phyloP scores from a whole-genome alignment of 2,797 vertebrate species.

The Etheostoma perlongum region DNA sequence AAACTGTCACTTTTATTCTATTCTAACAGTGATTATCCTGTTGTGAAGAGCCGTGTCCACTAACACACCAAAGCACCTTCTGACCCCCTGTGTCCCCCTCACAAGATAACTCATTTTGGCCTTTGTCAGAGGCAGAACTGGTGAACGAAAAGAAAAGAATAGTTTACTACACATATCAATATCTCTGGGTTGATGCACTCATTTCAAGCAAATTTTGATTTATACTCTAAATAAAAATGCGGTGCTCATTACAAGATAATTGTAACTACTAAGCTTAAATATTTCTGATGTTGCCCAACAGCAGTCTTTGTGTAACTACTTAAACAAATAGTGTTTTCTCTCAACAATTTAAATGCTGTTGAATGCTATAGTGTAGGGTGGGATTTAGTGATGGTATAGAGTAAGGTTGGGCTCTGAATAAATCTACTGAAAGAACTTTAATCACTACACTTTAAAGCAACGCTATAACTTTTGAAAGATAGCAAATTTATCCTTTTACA shows the following conservation, averaged over 20 bases:
- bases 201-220: conserved; percentile 32
- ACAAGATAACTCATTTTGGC: conserved; percentile 18
- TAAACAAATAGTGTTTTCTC: background rate
- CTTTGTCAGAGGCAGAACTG: conserved; percentile 26
- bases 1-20: conserved; percentile 65
- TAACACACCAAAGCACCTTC: conserved; percentile 40
- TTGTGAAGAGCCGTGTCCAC: conserved; percentile 51
- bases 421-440: conserved; percentile 9
- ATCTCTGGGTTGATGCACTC: conserved; percentile 11
- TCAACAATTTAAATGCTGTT: conserved; percentile 30
- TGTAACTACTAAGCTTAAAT: background rate
- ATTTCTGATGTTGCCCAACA: background rate
- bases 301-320: background rate
- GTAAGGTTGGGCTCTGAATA: conserved; percentile 21
- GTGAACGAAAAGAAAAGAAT: conserved; percentile 36
- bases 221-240: background rate
- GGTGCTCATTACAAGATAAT: background rate
- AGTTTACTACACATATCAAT: background rate
- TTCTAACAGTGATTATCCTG: conserved; percentile 37
- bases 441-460: conserved; percentile 5
- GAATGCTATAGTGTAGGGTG: conserved; percentile 38
- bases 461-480: background rate
- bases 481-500: background rate
- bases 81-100: conserved; percentile 27
- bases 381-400: conserved; percentile 20